A percentile compares a stretch with the other conserved stretches of the same genome.
These are phyloP conservation scores for Coleophora flavipennella DNA, from an alignment of 2,888 invertebrate species.

Conservation along the genomic window DNA sequence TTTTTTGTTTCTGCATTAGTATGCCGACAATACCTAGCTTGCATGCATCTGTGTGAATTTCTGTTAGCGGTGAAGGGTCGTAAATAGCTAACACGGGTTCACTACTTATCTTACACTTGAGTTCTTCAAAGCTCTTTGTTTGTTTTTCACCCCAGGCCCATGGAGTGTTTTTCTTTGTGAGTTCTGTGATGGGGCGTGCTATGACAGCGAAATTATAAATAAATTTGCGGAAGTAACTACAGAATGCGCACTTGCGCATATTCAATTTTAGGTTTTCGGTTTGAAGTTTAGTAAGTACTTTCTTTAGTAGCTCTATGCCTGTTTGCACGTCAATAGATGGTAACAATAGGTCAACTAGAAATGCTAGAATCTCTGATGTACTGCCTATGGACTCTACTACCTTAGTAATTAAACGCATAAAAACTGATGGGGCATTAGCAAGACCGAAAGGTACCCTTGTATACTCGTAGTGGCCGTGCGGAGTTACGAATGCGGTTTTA, in stretches of 20 bases:
- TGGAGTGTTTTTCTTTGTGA: no score
- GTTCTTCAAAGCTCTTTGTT: constrained; percentile 1
- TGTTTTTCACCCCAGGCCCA: neutral
- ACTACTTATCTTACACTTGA: constrained; percentile 8
- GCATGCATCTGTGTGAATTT: no score
- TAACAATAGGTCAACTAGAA: constrained; percentile 15
- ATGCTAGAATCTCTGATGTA: constrained; percentile 3
- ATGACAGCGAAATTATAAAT: no score
- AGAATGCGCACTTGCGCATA: constrained; percentile 20
- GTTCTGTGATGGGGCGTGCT: no score
- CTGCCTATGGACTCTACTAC: constrained; percentile 8
- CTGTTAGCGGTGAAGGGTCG: no score
- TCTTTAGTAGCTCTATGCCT: constrained; percentile 11
- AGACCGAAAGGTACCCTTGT: constrained; percentile 17
- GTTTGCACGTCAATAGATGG: constrained; percentile 9
- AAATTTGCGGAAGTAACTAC: no score
- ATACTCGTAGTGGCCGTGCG: constrained; percentile 18
- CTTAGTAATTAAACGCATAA: constrained; percentile 14
- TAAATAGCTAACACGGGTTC: no score
- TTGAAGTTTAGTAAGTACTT: constrained; percentile 8
- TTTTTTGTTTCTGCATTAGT: no score
- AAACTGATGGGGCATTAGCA: constrained; percentile 18
- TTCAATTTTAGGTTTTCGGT: constrained; percentile 19
- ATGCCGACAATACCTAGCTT: no score
- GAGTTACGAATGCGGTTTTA: constrained; percentile 18